Evolutionary conservation across 2,888 invertebrate species (phyloP).

Genomic region (Eupithecia inturbata): DNA sequence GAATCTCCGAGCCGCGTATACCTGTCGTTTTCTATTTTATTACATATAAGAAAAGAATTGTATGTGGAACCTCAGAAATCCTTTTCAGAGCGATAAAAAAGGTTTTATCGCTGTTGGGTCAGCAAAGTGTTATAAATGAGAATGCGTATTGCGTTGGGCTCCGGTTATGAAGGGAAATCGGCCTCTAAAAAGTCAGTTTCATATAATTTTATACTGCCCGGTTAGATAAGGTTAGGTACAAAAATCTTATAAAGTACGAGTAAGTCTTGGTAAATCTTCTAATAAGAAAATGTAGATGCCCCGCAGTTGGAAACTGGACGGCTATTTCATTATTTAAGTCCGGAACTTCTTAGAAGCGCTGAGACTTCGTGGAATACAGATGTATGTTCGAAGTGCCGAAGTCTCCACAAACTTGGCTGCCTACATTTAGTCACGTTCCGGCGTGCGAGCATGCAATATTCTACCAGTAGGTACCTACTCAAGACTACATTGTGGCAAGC

Average conservation of each 20-base stretch:
- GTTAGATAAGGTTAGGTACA: background rate
- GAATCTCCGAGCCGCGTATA: constrained; percentile 45
- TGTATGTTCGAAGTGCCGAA: constrained; percentile 28
- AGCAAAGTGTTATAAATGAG: constrained; percentile 81
- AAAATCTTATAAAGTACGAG: background rate
- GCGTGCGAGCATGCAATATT: constrained; percentile 40
- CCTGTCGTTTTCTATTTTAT: constrained; percentile 60
- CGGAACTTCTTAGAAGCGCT: constrained; percentile 30
- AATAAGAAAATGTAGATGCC: background rate
- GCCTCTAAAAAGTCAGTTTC: constrained; percentile 41
- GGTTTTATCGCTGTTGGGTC: constrained; percentile 79
- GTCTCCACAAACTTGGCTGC: constrained; percentile 34
- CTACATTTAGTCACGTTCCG: constrained; percentile 42
- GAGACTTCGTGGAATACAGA: constrained; percentile 36
- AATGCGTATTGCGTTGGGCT: constrained; percentile 61
- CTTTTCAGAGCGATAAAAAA: constrained; percentile 75
- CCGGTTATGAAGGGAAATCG: constrained; percentile 69
- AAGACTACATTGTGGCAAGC: constrained; percentile 9
- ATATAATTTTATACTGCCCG: background rate
- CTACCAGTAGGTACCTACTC: constrained; percentile 5
- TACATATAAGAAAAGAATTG: constrained; percentile 54
- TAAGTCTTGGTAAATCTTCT: background rate
- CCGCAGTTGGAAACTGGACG: constrained; percentile 6
- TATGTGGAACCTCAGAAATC: constrained; percentile 71
- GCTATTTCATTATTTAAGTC: constrained; percentile 21